These are phyloP conservation scores for Willowsia nigromaculata DNA, from an alignment of 2,888 invertebrate genomes.

Conservation along the genomic window DNA sequence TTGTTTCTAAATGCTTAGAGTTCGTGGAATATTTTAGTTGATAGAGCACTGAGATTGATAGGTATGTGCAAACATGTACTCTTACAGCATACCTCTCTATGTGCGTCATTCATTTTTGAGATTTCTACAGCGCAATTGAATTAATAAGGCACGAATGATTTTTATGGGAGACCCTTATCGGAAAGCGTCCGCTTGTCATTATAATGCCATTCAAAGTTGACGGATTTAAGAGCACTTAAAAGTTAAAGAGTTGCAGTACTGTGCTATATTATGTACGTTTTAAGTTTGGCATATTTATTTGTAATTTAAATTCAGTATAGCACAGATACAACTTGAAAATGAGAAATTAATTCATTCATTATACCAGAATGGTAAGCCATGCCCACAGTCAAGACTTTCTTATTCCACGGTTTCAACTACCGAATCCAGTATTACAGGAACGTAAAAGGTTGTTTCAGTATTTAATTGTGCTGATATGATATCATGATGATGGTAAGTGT, in stretches of 20 bases:
- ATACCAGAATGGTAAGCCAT: slow-evolving; percentile 45
- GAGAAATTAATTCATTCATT: too few relatives aligned
- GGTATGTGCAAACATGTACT: background rate
- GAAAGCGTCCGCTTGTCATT: background rate
- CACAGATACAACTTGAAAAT: background rate
- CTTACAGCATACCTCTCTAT: background rate
- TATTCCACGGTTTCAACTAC: slow-evolving; percentile 17
- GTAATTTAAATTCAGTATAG: background rate
- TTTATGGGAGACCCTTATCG: slow-evolving; percentile 23
- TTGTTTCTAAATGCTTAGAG: background rate
- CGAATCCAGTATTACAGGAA: slow-evolving; percentile 54
- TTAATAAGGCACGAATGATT: slow-evolving; percentile 15
- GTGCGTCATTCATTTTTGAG: background rate
- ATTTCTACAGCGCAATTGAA: background rate
- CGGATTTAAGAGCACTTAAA: background rate
- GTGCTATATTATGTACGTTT: background rate
- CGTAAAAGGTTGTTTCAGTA: background rate
- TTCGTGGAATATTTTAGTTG: background rate
- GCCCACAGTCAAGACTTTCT: slow-evolving; percentile 51
- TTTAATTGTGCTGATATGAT: background rate
- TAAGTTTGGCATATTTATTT: background rate
- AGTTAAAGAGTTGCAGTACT: too few relatives aligned
- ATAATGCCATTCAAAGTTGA: slow-evolving; percentile 30
- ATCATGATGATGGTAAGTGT: background rate
- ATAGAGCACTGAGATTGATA: background rate